Evolutionary conservation across 2,797 vertebrate genomes (phyloP), one percentile per base, ranked within the genome.

Genomic region (Enteromius radiatus): DNA sequence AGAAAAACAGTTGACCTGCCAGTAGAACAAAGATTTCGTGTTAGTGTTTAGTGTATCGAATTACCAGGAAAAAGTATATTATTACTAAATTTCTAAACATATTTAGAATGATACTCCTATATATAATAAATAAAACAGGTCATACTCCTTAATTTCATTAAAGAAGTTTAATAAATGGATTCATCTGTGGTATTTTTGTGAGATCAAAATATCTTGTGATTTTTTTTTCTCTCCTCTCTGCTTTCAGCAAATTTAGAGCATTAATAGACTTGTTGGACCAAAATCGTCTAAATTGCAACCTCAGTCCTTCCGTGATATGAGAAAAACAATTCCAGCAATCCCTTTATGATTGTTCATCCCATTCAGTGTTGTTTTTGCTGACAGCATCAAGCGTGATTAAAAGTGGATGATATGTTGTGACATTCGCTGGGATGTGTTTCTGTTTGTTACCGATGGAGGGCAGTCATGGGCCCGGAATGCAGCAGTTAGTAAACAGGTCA

Each of bases 371-470:
- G 63, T 65, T 74, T 64, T 49, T 64, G 56, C 59, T 65, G 61
- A 65, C 70, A 43, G 47, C 45, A 75, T 81, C 45, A 75, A 75
- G 45, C 17, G 0, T 52, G n/a, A 64, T 65, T 54, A 70, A 59
- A 80, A 80, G 64, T 28, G 31, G 61, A 52, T 78, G 56, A 73
- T 81, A 64, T 38, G 56, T 31, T 76, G 31, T 74, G 49, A 43
- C 17, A 45, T 41, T 75, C 26, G 7, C n/a, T 41, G 31, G 19
- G 23, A 23, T 64, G 75, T 8, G 3, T 1, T 85, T 76, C 75
- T 77, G 56, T 54, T 41, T 3, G 12, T 56, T 54, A 68, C 17
- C 90, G 85, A 23, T 64, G 90, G 93, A 87, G 92, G 90, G 89
- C 89, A 91, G 87, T 70, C 73, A 86, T 83, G 84, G 38, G 80